Evolutionary conservation across 2,888 invertebrate genomes (phyloP).

Genomic region (Xestobium rufovillosum): DNA sequence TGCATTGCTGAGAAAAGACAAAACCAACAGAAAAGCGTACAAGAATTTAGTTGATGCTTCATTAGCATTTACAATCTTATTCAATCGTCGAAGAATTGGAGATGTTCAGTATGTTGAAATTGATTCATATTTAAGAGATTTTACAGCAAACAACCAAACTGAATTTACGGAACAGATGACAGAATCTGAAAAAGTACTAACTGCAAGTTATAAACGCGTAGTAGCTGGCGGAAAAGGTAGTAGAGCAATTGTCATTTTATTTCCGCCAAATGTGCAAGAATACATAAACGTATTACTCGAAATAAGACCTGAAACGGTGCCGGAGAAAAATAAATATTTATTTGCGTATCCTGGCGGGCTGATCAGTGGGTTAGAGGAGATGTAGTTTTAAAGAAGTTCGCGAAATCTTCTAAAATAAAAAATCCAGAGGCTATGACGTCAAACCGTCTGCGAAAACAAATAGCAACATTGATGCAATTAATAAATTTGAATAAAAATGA

Average conservation of each 20-base stretch:
- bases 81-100: conserved; percentile 8
- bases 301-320: conserved; percentile 14
- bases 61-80: conserved; percentile 8
- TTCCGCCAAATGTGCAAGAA: conserved; percentile 13
- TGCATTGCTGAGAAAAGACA: too few species aligned
- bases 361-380: conserved; percentile 15
- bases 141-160: conserved; percentile 11
- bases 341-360: conserved; percentile 10
- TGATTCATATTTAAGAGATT: conserved; percentile 11
- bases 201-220: conserved; percentile 12
- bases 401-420: conserved; percentile 10
- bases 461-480: conserved; percentile 13
- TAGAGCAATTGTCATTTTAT: conserved; percentile 14
- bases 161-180: conserved; percentile 12
- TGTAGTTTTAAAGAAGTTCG: conserved; percentile 11
- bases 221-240: conserved; percentile 18
- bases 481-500: too few species aligned
- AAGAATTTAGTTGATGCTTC: conserved; percentile 17
- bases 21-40: conserved; percentile 14
- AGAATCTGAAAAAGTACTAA: conserved; percentile 15
- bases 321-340: too few species aligned
- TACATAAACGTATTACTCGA: conserved; percentile 15
- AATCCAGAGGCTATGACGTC: conserved; percentile 12
- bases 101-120: too few species aligned
- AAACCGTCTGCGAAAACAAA: conserved; percentile 14